phyloP scores from a whole-genome alignment of 2,888 invertebrate species.

The Chromoteleia sp. region DNA sequence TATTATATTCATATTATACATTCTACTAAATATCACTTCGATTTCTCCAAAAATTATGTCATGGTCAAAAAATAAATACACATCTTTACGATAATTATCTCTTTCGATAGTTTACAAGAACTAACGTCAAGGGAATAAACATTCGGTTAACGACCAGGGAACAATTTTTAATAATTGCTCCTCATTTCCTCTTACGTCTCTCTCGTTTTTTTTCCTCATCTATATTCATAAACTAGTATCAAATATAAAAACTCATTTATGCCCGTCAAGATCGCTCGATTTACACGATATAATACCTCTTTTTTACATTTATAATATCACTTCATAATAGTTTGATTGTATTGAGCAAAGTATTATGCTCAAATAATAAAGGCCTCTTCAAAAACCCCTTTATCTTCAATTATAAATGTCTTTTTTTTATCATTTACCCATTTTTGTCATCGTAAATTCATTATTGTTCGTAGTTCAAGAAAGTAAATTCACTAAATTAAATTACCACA shows the following conservation, averaged over 20 bases:
- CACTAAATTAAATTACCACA: constrained; percentile 22
- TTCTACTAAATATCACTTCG: constrained; percentile 77
- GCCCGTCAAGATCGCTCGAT: constrained; percentile 81
- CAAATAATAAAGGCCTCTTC: constrained; percentile 79
- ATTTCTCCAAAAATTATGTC: constrained; percentile 74
- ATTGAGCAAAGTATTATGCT: constrained; percentile 80
- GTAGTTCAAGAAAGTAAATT: constrained; percentile 34
- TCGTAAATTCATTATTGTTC: constrained; percentile 48
- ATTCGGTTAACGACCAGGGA: constrained; percentile 78
- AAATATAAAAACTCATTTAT: constrained; percentile 83
- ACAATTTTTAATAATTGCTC: constrained; percentile 74
- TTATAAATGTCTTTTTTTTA: constrained; percentile 56
- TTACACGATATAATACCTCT: constrained; percentile 80
- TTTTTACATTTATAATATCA: constrained; percentile 79
- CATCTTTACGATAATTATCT: constrained; percentile 76
- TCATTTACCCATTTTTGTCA: constrained; percentile 41
- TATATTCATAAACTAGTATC: constrained; percentile 81
- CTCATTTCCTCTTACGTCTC: constrained; percentile 55
- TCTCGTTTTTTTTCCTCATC: constrained; percentile 69
- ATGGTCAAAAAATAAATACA: constrained; percentile 81
- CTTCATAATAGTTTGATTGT: constrained; percentile 81
- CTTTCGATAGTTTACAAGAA: constrained; percentile 73
- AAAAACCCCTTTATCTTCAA: constrained; percentile 73
- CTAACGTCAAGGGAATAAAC: constrained; percentile 75
- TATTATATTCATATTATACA: constrained; percentile 77